Evolutionary conservation across 2,888 invertebrate genomes (phyloP).

Genomic region (Thera obeliscata): DNA sequence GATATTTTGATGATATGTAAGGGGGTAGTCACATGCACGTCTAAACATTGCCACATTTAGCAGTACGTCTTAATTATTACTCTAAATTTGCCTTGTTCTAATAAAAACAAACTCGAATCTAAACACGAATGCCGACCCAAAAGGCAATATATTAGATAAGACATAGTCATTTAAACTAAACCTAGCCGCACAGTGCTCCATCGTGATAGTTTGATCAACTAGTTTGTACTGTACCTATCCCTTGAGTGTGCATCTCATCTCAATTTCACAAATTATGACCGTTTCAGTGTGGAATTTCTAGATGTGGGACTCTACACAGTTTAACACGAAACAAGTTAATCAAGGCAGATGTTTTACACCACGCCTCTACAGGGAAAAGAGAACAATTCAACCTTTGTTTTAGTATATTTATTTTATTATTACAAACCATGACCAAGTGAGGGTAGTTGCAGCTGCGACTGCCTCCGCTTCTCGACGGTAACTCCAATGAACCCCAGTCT

Average conservation of each 20-base stretch:
- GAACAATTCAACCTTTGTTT: too few relatives aligned
- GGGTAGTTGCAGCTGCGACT: too few relatives aligned
- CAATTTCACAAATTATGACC: conserved; percentile 62
- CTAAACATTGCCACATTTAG: too few relatives aligned
- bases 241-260: conserved; percentile 63
- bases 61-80: too few relatives aligned
- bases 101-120: conserved; percentile 20
- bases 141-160: conserved; percentile 40
- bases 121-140: conserved; percentile 20
- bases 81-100: conserved; percentile 11
- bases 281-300: conserved; percentile 34
- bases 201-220: conserved; percentile 58
- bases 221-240: conserved; percentile 47
- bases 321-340: background rate
- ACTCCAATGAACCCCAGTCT: too few relatives aligned
- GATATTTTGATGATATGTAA: too few relatives aligned
- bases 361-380: too few relatives aligned
- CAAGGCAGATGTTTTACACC: too few relatives aligned
- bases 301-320: conserved; percentile 5
- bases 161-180: conserved; percentile 52
- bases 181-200: conserved; percentile 44
- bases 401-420: too few relatives aligned
- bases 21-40: too few relatives aligned
- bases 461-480: too few relatives aligned
- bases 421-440: too few relatives aligned